Evolutionary conservation across 2,888 invertebrate species (phyloP).

Genomic region (Gryllus longicercus): DNA sequence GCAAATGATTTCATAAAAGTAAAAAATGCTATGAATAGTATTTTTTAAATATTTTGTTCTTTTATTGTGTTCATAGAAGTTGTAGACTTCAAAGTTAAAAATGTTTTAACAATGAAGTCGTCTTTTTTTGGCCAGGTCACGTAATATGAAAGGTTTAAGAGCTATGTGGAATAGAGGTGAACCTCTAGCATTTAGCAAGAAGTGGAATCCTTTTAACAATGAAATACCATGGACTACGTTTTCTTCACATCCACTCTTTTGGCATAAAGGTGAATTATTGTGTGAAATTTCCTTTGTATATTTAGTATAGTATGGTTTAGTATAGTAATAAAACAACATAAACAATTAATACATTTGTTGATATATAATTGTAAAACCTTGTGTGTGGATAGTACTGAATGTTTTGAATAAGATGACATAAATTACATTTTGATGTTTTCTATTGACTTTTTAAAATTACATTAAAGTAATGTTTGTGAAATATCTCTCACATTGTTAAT

Average conservation of each 20-base stretch:
- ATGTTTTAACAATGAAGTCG: background rate
- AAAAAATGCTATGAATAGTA: no score
- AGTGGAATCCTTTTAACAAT: slow-evolving; percentile 81
- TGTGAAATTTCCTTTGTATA: background rate
- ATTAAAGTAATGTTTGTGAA: no score
- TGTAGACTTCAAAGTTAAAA: background rate
- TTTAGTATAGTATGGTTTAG: background rate
- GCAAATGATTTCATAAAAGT: no score
- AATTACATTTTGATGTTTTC: no score
- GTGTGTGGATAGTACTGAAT: no score
- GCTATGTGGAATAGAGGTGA: slow-evolving; percentile 74
- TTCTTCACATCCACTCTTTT: slow-evolving; percentile 74
- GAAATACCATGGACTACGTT: slow-evolving; percentile 76
- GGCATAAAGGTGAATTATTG: slow-evolving; percentile 61
- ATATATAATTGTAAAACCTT: no score
- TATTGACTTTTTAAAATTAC: no score
- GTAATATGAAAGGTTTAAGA: slow-evolving; percentile 70
- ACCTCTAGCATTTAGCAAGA: slow-evolving; percentile 62
- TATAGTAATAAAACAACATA: no score
- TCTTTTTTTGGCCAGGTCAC: slow-evolving; percentile 54
- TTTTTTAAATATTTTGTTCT: background rate
- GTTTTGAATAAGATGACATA: no score
- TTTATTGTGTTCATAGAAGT: background rate
- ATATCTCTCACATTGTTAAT: no score
- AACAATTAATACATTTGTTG: background rate